Evolutionary conservation across 2,113 vertebrate species (phyloP), one percentile per base, ranked within the genome.

Genomic region (Piaya cayana): DNA sequence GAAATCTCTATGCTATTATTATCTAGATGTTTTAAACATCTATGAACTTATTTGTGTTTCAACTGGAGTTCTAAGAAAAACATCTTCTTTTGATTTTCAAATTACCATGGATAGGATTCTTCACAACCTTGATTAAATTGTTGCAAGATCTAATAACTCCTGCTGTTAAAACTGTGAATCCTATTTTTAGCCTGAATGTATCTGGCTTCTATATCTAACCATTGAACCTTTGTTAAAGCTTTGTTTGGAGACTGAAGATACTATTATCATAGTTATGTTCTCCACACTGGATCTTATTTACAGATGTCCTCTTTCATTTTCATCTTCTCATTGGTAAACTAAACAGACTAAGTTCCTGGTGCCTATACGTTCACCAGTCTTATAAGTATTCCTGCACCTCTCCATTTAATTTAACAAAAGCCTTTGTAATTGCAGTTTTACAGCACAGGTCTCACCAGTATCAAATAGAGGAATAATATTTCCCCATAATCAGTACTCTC

Each of bases 11-110:
- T 69, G 71, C 75, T 92, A 3, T 75, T 88, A 52, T 52, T 71
- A 79, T 76, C 65, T 39, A 15, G 32, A 6, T 68, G 4, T 63
- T 36, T 62, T 65, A 90, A 77, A 86, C 47, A 36, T 80, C 79
- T 81, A 1, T 82, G 29, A 76, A 70, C 3, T 74, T 63, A 29
- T 20, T 82, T 63, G 21, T 58, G 53, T 90, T 93, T 92, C 79
- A 92, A 80, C 70, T 45, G 45, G 9, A 82, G 63, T 95, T 91
- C 92, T 92, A 88, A 88, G 90, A 37, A 94, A 92, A 93, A 86
- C 22, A 42, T 55, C 47, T 80, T 16, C 75, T 63, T 88, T 86
- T 83, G 68, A 83, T 94, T 93, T 94, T 53, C 62, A 88, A 82
- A 93, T 83, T 88, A 58, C 47, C 36, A 63, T 49, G 55, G 52